phyloP scores from a whole-genome alignment of 2,113 vertebrate genomes.

The Psittacus erithacus region DNA sequence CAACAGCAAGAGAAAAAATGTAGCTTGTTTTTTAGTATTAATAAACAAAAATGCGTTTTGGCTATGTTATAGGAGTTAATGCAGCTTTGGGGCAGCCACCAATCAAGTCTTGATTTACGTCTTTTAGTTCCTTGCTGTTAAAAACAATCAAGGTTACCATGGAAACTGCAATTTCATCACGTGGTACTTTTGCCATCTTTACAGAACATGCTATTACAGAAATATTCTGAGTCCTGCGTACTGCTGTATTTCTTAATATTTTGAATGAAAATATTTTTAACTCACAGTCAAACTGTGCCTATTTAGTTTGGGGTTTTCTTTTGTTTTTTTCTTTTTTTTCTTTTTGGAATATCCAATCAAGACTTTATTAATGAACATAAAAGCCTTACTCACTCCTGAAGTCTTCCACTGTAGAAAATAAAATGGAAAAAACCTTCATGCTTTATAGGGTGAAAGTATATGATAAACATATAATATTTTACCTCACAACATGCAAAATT shows the following conservation, averaged over 20 bases:
- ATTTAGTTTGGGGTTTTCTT: neutral
- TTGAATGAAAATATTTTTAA: constrained; percentile 36
- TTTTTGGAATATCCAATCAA: neutral
- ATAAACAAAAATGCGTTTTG: constrained; percentile 13
- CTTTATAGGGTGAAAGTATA: neutral
- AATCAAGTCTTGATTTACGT: constrained; percentile 36
- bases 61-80: neutral
- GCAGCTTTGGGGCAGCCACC: constrained; percentile 34
- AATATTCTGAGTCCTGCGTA: neutral
- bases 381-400: neutral
- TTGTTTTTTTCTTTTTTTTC: neutral
- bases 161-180: constrained; percentile 54
- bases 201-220: constrained; percentile 1
- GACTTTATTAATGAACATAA: neutral
- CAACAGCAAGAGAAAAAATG: neutral
- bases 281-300: neutral
- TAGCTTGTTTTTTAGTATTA: neutral
- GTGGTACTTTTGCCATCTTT: neutral
- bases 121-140: constrained; percentile 40
- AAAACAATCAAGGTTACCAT: constrained; percentile 67
- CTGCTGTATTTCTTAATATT: constrained; percentile 1
- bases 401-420: neutral
- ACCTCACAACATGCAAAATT: neutral
- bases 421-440: neutral
- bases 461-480: neutral